phyloP scores from a whole-genome alignment of 2,888 invertebrate species.

The Nasonia oneida region DNA sequence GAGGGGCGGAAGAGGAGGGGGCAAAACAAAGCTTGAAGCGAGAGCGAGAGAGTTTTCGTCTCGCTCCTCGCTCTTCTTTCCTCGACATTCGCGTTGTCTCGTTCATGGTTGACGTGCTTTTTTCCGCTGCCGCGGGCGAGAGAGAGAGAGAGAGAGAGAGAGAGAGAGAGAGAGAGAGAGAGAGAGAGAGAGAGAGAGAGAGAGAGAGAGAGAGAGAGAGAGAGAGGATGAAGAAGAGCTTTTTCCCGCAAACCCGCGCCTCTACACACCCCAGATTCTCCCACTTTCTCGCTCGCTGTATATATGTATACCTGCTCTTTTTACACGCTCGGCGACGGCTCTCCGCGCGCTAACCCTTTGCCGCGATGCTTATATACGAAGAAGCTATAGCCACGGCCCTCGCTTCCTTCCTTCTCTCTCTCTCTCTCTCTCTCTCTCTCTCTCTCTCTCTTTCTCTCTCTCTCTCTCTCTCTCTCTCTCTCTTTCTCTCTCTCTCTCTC shows the following conservation, averaged over 20 bases:
- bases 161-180: background rate
- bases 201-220: background rate
- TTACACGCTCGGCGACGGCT: conserved; percentile 3
- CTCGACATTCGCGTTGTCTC: conserved; percentile 57
- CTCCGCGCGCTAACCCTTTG: conserved; percentile 33
- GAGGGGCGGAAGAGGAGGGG: conserved; percentile 32
- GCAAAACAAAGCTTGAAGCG: conserved; percentile 66
- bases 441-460: background rate
- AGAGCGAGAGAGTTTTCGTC: conserved; percentile 61
- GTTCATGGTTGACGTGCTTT: conserved; percentile 31
- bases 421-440: too few relatives aligned
- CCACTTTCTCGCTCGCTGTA: conserved; percentile 50
- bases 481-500: background rate
- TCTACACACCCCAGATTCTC: conserved; percentile 45
- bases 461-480: background rate
- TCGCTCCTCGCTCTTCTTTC: conserved; percentile 50
- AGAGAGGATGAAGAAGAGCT: conserved; percentile 49
- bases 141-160: background rate
- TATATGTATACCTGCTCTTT: conserved; percentile 44
- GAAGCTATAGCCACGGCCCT: conserved; percentile 3
- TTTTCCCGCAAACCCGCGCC: conserved; percentile 52
- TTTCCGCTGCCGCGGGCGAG: conserved; percentile 30
- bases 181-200: background rate
- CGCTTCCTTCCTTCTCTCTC: conserved; percentile 3
- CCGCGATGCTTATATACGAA: background rate